These are phyloP conservation scores for Clarias gariepinus DNA, from an alignment of 2,113 vertebrate genomes.

Conservation along the genomic window DNA sequence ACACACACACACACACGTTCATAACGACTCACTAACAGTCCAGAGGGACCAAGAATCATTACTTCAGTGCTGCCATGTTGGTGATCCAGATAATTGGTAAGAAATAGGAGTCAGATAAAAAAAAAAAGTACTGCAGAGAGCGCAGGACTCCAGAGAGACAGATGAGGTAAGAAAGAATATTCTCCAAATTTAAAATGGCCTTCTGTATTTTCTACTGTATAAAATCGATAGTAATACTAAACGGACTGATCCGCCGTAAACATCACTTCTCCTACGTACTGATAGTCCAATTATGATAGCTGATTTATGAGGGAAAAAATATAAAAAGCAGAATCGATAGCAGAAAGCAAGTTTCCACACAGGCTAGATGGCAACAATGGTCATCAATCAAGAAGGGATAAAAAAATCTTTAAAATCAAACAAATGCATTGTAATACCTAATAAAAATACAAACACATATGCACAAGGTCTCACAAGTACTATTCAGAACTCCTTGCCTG, in stretches of 20 bases:
- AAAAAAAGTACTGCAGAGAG: constrained; percentile 21
- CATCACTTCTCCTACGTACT: too few relatives aligned
- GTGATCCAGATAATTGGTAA: constrained; percentile 69
- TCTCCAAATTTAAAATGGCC: background rate
- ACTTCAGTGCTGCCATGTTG: constrained; percentile 60
- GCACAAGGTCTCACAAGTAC: background rate
- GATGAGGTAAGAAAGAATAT: background rate
- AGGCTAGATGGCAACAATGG: background rate
- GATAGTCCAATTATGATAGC: background rate
- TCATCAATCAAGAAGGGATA: too few relatives aligned
- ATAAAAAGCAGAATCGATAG: background rate
- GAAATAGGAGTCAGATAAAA: constrained; percentile 53
- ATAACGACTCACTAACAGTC: constrained; percentile 50
- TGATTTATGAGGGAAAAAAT: background rate
- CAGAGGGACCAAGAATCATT: constrained; percentile 55
- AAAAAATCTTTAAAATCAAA: background rate
- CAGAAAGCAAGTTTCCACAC: background rate
- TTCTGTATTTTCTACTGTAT: background rate
- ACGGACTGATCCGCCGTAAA: background rate
- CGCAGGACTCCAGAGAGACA: background rate
- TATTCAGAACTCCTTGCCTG: background rate
- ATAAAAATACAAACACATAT: background rate
- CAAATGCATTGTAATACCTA: background rate
- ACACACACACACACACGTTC: constrained; percentile 34
- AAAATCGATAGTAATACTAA: background rate